Conservation (phyloP, 2,888 invertebrate species). For the Mallateleia sp. region DNA sequence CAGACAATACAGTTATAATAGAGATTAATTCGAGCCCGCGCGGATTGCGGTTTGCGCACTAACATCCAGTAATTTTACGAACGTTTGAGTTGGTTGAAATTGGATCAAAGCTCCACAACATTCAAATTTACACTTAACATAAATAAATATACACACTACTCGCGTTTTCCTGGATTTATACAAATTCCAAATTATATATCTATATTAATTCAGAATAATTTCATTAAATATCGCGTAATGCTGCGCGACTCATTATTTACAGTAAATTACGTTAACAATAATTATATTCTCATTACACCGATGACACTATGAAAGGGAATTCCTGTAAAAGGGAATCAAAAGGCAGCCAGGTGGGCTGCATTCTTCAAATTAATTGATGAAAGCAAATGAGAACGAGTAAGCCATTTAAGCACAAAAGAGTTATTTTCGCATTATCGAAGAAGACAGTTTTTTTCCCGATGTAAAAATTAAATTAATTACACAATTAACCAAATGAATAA, state of each 20-base stretch:
- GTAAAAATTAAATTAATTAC: too few relatives aligned
- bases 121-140: conserved; percentile 3
- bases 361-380: neutral
- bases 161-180: neutral
- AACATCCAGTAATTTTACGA: conserved; percentile 23
- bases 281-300: neutral
- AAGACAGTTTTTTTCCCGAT: too few relatives aligned
- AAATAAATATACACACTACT: conserved; percentile 12
- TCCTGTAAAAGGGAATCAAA: neutral
- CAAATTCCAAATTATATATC: neutral
- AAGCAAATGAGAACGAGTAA: too few relatives aligned
- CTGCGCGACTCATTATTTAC: neutral
- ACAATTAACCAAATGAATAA: too few relatives aligned
- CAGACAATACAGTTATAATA: conserved; percentile 12
- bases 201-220: conserved; percentile 8
- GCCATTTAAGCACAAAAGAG: too few relatives aligned
- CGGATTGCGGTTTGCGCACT: conserved; percentile 10
- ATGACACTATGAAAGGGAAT: neutral
- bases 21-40: conserved; percentile 34
- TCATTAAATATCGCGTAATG: neutral
- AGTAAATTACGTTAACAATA: conserved; percentile 4
- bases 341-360: neutral
- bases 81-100: conserved; percentile 13
- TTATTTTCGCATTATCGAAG: too few relatives aligned
- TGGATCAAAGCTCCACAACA: conserved; percentile 18